These are phyloP conservation scores for Litoditis marina DNA, from an alignment of 2,888 invertebrate species.

Conservation along the genomic window DNA sequence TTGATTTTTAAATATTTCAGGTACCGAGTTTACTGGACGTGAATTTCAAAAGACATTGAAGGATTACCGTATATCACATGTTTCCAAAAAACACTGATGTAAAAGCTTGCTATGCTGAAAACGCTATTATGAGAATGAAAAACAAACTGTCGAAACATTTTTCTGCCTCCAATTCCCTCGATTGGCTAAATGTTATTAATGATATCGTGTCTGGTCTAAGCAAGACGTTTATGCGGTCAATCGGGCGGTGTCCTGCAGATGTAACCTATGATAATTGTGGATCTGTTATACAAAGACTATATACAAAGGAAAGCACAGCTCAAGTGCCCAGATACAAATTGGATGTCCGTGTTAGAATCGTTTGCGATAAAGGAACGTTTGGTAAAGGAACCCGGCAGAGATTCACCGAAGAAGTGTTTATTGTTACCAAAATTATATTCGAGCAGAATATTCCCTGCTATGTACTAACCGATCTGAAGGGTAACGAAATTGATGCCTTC, in stretches of 20 bases:
- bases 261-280: constrained; percentile 10
- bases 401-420: constrained; percentile 1
- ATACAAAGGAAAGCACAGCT: neutral
- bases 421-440: neutral
- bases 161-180: neutral
- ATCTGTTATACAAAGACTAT: constrained; percentile 5
- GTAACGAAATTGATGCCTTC: neutral
- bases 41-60: neutral
- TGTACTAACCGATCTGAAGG: neutral
- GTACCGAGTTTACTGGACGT: constrained; percentile 11
- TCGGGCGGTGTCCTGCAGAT: constrained; percentile 8
- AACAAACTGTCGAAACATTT: constrained; percentile 14
- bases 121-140: constrained; percentile 14
- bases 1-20: neutral
- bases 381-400: neutral
- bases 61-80: constrained; percentile 1
- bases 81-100: constrained; percentile 13
- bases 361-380: neutral
- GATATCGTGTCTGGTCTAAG: constrained; percentile 2
- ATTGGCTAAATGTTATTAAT: neutral
- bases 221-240: constrained; percentile 2
- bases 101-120: constrained; percentile 16
- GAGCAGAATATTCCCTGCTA: neutral
- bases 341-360: neutral
- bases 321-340: neutral